These are phyloP conservation scores for Nineta flava DNA, from an alignment of 2,888 invertebrate species.

Conservation along the genomic window DNA sequence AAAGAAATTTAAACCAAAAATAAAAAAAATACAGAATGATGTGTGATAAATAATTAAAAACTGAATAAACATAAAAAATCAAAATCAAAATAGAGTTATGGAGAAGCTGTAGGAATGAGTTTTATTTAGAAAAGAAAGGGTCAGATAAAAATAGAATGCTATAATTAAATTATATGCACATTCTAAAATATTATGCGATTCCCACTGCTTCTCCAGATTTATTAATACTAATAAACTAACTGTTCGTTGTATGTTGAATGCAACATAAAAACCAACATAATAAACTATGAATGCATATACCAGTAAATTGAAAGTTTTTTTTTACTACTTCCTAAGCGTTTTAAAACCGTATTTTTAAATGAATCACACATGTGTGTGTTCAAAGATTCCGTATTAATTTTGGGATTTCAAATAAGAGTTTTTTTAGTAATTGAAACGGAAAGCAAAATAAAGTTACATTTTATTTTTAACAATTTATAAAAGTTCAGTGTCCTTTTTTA, in stretches of 20 bases:
- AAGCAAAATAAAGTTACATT: no score
- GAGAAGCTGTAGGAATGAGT: conserved; percentile 28
- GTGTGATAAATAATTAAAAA: conserved; percentile 12
- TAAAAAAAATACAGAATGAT: conserved; percentile 11
- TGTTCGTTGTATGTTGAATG: no score
- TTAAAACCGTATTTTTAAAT: no score
- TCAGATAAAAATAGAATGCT: not conserved
- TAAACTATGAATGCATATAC: not conserved
- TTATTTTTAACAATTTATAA: no score
- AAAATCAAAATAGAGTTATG: conserved; percentile 15
- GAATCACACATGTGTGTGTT: no score
- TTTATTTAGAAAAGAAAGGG: not conserved
- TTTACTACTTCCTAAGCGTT: no score
- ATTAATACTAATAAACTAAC: not conserved
- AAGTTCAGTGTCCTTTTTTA: no score
- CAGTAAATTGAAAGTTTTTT: no score
- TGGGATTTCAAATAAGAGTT: no score
- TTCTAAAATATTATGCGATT: not conserved
- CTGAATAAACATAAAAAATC: no score
- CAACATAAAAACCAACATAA: not conserved
- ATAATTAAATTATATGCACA: conserved; percentile 3
- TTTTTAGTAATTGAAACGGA: no score
- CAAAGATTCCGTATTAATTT: no score
- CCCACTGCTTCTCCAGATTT: conserved; percentile 2
- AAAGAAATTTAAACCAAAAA: conserved; percentile 13